Evolutionary conservation across 2,797 vertebrate species (phyloP).

Genomic region (Acrossocheilus fasciatus): DNA sequence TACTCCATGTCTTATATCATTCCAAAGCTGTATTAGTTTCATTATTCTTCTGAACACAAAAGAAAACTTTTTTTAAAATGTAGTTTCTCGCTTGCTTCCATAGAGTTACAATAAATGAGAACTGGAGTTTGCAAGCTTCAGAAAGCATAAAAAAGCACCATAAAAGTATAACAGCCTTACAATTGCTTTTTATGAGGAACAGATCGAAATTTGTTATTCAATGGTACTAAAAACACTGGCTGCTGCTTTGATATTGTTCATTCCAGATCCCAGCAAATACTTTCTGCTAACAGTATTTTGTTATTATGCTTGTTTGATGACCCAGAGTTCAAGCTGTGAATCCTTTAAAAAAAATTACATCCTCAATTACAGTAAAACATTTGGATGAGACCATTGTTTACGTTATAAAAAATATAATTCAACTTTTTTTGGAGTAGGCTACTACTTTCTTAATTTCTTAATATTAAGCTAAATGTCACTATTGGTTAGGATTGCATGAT

Average conservation of each 20-base stretch:
- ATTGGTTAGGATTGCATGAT: background rate
- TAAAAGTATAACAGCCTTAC: background rate
- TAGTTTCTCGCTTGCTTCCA: background rate
- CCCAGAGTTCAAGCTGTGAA: conserved; percentile 15
- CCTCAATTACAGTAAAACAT: conserved; percentile 42
- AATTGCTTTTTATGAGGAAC: background rate
- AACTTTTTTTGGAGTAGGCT: background rate
- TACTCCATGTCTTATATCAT: background rate
- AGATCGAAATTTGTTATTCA: background rate
- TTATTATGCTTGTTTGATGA: conserved; percentile 22
- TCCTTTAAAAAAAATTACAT: conserved; percentile 7
- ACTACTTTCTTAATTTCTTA: background rate
- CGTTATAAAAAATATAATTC: too few species aligned
- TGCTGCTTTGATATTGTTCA: conserved; percentile 2
- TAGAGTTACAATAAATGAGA: background rate
- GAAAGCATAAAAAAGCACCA: background rate
- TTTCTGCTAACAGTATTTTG: background rate
- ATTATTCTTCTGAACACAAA: background rate
- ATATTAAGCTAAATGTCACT: background rate
- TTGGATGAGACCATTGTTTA: conserved; percentile 15
- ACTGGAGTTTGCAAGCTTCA: background rate
- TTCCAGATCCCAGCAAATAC: conserved; percentile 20
- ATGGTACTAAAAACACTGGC: background rate
- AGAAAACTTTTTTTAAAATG: background rate
- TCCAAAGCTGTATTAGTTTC: background rate